Evolutionary conservation across 2,888 invertebrate species (phyloP), one percentile per base, ranked within the genome.

Genomic region (Drosophila demipolita): DNA sequence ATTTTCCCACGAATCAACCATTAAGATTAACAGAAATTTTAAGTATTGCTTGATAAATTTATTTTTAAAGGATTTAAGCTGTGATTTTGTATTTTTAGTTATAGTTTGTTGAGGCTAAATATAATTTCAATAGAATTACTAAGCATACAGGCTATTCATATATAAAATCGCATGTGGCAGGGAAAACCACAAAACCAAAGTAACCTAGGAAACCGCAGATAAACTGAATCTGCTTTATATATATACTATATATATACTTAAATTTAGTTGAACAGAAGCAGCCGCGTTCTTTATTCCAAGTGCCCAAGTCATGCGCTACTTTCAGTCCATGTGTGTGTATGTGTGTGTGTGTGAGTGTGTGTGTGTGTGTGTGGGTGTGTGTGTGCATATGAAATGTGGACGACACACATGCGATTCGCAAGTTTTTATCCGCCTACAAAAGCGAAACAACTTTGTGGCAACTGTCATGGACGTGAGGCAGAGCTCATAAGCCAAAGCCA

Each of bases 231-330:
- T 66, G 63, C 68, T 57, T 71, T 60, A 17, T 26, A 17, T 7
- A 53, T 12, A 50, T 50, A 9, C n/a, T 23, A 23, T 54, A 54
- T 53, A 20, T 20, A 52, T 35, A 35, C 23, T 23, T 26, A 65
- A 72, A 78, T 82, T 69, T 73, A 66, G 62, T 66, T 35, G 42
- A 49, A 58, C 64, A 35, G 49, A 57, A 50, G 53, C 60, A 42
- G 60, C 55, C 64, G 62, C 62, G 59, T 65, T 78, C 59, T 70
- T 65, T 62, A 58, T 74, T n/a, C 80, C 80, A 82, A 90, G 85
- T 88, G 85, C 62, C 66, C 69, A 42, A 57, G 73, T 73, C 80
- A 78, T 83, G 82, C 65, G 69, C 78, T 75, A 77, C 58, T 79
- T 79, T 53, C 15, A 12, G 9, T 61, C 45, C 38, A 35, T 49